phyloP scores from a whole-genome alignment of 2,888 invertebrate species.

The Crossocerus cetratus region DNA sequence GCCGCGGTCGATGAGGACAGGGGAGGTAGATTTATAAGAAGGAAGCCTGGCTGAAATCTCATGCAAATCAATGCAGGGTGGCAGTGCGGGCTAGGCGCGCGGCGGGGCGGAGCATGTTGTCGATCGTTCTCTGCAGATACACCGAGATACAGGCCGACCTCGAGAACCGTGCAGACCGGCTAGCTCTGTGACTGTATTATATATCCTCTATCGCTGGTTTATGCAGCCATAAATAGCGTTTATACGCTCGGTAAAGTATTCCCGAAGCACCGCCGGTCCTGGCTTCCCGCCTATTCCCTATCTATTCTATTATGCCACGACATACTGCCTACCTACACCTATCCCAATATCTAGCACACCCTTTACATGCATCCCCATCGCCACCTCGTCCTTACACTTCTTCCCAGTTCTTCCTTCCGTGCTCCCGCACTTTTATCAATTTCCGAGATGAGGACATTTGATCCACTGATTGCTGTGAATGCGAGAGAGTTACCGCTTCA shows the following conservation, averaged over 20 bases:
- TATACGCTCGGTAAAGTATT: conserved; percentile 73
- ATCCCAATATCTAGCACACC: conserved; percentile 48
- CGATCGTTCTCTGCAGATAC: conserved; percentile 65
- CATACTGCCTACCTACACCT: conserved; percentile 63
- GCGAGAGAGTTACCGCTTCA: background rate
- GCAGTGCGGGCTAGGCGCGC: conserved; percentile 38
- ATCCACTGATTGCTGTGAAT: too few relatives aligned
- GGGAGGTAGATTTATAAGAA: conserved; percentile 66
- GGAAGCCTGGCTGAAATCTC: conserved; percentile 66
- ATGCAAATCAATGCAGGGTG: conserved; percentile 72
- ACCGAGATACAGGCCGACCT: conserved; percentile 55
- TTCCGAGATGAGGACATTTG: too few relatives aligned
- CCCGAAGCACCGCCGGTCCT: conserved; percentile 65
- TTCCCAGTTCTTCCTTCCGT: conserved; percentile 12
- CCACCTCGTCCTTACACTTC: conserved; percentile 47
- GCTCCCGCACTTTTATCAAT: background rate
- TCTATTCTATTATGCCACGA: conserved; percentile 73
- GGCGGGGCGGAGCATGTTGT: conserved; percentile 53
- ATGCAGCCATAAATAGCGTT: conserved; percentile 75
- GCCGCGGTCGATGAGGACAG: conserved; percentile 47
- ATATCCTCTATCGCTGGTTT: conserved; percentile 72
- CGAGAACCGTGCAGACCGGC: conserved; percentile 48
- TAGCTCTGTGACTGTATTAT: conserved; percentile 70
- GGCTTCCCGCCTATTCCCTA: conserved; percentile 68
- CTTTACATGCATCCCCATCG: conserved; percentile 39